Evolutionary conservation across 2,797 vertebrate species (phyloP), one percentile per base, ranked within the genome.

Genomic region (Pseudomugil tenellus): DNA sequence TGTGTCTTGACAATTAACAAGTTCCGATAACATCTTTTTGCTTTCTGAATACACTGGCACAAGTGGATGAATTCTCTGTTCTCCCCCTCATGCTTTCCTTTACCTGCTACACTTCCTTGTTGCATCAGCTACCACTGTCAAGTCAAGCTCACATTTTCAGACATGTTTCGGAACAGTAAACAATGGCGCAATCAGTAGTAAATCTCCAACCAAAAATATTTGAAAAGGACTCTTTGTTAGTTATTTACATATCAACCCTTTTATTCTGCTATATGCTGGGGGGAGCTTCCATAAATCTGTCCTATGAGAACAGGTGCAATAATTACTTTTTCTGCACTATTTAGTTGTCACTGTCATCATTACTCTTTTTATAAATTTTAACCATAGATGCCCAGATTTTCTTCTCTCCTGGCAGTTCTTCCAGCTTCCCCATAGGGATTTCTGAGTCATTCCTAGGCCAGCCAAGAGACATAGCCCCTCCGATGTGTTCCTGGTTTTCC

Each of bases 1-100:
- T 13, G 41, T 64, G 51, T 41, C 17, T 10, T 64, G 26, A 54
- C 35, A 31, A 55, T 48, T 23, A 57, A 34, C 11, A 48, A 34
- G n/a, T 57, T 57, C 54, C 19, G 39, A 48, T 9, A 26, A n/a
- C 21, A 31, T 34, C n/a, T 34, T 23, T n/a, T 26, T 10, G 14
- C 23, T 43, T 65, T 21, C 31, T 14, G 48, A 34, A 65, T 19
- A 25, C 13, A 25, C 31, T 25, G 19, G 25, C 4, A 46, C 9
- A 25, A 29, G 28, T 12, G 16, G 21, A 48, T 25, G 37, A 19
- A 28, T 55, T 43, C 35, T 17, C 49, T 54, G 26, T 41, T 54
- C 23, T 51, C 48, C 9, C 2, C 26, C 17, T 19, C 21, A 35
- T 16, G 3, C 8, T 32, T 21, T 39, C 12, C 56, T 7, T 65